phyloP scores from a whole-genome alignment of 1,140 invertebrate species.

The Formica exsecta region DNA sequence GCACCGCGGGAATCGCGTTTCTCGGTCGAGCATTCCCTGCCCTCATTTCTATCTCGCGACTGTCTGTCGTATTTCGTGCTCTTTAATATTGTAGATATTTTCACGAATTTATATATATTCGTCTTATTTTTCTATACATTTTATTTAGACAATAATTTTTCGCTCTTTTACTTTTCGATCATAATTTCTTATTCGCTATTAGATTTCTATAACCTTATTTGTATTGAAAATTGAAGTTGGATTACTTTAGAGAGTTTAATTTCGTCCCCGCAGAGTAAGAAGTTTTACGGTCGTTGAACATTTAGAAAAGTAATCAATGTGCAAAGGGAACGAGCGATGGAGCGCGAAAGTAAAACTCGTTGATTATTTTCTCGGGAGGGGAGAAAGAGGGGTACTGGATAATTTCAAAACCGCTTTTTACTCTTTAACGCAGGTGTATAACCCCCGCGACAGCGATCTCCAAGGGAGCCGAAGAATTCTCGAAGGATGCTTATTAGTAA shows the following conservation, averaged over 20 bases:
- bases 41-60: slow-evolving; percentile 22
- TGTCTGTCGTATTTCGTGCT: not conserved
- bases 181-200: not conserved
- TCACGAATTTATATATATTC: slow-evolving; percentile 3
- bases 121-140: not conserved
- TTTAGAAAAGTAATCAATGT: slow-evolving; percentile 36
- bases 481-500: not conserved
- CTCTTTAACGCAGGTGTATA: not conserved
- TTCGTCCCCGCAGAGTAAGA: not conserved
- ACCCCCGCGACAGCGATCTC: not conserved
- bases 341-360: slow-evolving; percentile 10
- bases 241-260: slow-evolving; percentile 14
- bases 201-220: not conserved
- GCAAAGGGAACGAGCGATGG: not conserved
- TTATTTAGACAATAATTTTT: slow-evolving; percentile 18
- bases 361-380: slow-evolving; percentile 10
- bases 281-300: slow-evolving; percentile 25
- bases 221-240: slow-evolving; percentile 30
- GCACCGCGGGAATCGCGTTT: not conserved
- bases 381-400: not conserved
- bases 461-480: not conserved
- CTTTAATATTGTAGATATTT: not conserved
- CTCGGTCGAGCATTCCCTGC: not conserved
- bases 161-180: not conserved
- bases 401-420: not conserved